Evolutionary conservation across 2,113 vertebrate species (phyloP), one percentile per base, ranked within the genome.

Genomic region (Sphaerodactylus townsendi): DNA sequence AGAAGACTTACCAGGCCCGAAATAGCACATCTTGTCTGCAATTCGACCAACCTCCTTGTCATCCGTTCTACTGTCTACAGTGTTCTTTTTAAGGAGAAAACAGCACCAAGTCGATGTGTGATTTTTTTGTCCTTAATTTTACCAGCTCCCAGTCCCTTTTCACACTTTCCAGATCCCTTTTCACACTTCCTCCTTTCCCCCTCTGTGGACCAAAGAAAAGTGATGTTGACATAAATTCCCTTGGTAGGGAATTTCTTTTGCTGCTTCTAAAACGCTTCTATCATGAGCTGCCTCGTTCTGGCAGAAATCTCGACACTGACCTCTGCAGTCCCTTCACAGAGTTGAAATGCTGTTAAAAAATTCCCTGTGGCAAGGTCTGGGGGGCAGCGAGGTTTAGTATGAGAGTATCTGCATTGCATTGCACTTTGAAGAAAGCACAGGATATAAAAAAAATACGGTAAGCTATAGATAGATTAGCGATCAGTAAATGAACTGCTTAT

Each of bases 11-110:
- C 25, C 10, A 19, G 28, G 21, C 21, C 39, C 41, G 37, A 74
- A 80, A 80, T 68, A 68, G 41, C 65, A 59, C 39, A 46, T 35
- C n/a, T 82, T 56, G 70, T 39, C 56, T 73, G 9, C 41, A 46
- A 41, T 74, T 48, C 17, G 25, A 37, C 59, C 41, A 35, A 37
- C 59, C 41, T 15, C 56, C 21, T 39, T 23, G 30, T 10, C 28
- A 33, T 19, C 23, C 9, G 23, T 23, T 46, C 56, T 46, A 2
- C 10, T 65, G 59, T 76, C n/a, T 59, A 62, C 44, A 65, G 21
- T 66, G 62, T 30, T 33, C 65, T 65, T 75, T 21, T 28, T n/a
- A 48, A 74, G 70, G 7, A 82, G 59, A 3, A 35, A 4, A 35
- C 19, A 33, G 21, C 65, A 59, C 35, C 35, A 59, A 59, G 48